Conservation (phyloP, 35 echinoderm and acorn worm species). For the Antedon bifida region DNA sequence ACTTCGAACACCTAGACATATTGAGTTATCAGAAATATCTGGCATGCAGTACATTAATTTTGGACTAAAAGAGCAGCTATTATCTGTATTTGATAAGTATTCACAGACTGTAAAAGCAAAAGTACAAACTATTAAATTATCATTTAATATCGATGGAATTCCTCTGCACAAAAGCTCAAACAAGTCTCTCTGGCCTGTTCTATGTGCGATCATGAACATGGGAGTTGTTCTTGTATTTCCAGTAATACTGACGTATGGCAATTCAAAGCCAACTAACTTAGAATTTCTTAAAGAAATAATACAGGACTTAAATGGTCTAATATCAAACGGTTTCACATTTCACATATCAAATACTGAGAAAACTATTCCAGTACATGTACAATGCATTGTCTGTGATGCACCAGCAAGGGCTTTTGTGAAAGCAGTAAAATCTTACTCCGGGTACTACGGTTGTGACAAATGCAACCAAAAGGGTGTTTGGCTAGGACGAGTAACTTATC, state of each 20-base stretch:
- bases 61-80: constrained; percentile 28
- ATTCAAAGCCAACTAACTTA: constrained; percentile 38
- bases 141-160: constrained; percentile 35
- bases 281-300: no score
- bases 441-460: constrained; percentile 34
- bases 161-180: constrained; percentile 22
- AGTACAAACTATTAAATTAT: constrained; percentile 4
- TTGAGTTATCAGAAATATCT: constrained; percentile 11
- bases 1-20: constrained; percentile 20
- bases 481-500: constrained; percentile 41
- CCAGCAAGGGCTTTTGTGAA: no score
- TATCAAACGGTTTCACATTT: no score
- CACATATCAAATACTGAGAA: no score
- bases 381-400: no score
- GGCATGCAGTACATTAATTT: constrained; percentile 43
- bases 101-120: constrained; percentile 14
- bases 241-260: no score
- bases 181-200: constrained; percentile 35
- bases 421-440: no score
- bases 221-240: no score
- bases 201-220: no score
- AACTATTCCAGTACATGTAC: no score
- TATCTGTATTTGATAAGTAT: constrained; percentile 14
- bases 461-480: constrained; percentile 40
- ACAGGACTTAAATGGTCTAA: no score